Base-by-base conservation (phyloP, 35 echinoderm and acorn worm species). In the Lytechinus variegatus region DNA sequence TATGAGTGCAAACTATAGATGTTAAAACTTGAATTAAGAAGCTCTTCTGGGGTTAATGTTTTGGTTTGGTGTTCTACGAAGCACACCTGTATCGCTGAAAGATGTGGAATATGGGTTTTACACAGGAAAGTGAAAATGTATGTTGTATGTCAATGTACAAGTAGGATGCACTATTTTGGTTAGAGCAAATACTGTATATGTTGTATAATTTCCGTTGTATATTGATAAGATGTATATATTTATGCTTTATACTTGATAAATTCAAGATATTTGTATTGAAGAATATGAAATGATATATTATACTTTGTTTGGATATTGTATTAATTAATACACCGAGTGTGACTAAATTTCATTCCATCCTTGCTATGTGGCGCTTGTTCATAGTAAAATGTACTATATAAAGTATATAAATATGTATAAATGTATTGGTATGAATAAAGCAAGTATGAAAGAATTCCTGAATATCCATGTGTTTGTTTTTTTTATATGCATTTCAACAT, bases 171-270 rank as follows among this genome's bases (percentile, higher is more conserved):
- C 66, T 79, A 79, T 90, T 90, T 90, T 90, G 52, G 16, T 52
- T 52, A 90, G 52, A 90, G 52, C 33, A 21, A 90, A 90, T 89
- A 89, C 52, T 89, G 52, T 44, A 89, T 94, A 94, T 94, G 54
- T 94, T 61, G 58, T 94, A 94, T 94, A 94, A 53, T 16, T 27
- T 53, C 54, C 44, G 16, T 4, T 94, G 54, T 58, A 21, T 94
- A 61, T 13, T 52, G 9, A 94, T 56, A 94, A 57, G 66, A 60
- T 94, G 54, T 94, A 33, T 52, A 90, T 94, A 94, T 94, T 10
- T 94, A 55, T 94, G 8, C 57, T 72, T 21, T 72, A 24, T 16
- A 79, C 66, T 79, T n/a, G 66, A 79, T 79, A 24, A 79, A 79
- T 14, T 3, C 12, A 21, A 6, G 61, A 16, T 13, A 71, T 71